Conservation (phyloP, 2,797 vertebrate genomes). For the Sebastes nivosus region DNA sequence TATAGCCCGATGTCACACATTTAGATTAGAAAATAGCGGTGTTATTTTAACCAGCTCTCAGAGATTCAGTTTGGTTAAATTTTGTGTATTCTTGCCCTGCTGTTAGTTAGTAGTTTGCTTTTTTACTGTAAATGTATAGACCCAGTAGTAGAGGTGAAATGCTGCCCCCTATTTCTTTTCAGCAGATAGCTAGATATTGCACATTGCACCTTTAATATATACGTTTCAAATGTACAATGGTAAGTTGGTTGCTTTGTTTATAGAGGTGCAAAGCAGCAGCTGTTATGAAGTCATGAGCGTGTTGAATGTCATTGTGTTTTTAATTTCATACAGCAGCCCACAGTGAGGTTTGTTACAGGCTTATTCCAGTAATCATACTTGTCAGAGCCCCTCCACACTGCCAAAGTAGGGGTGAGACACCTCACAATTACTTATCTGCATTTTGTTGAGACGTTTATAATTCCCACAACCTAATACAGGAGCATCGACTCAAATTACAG, state of each 20-base stretch:
- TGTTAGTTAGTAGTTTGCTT: too few species aligned
- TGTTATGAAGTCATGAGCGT: slow-evolving; percentile 13
- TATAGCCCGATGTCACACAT: too few species aligned
- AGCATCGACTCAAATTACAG: slow-evolving; percentile 93
- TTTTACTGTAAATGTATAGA: too few species aligned
- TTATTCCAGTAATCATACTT: slow-evolving; percentile 83
- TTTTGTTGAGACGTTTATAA: slow-evolving; percentile 88
- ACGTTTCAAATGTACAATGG: slow-evolving; percentile 44
- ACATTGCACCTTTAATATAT: slow-evolving; percentile 17
- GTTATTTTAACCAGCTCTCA: too few species aligned
- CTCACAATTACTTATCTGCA: slow-evolving; percentile 87
- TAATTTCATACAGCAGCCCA: slow-evolving; percentile 61
- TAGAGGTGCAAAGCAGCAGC: slow-evolving; percentile 5
- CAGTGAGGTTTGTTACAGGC: slow-evolving; percentile 55
- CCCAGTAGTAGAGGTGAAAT: too few species aligned
- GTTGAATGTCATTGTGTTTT: slow-evolving; percentile 48
- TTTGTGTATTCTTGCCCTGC: too few species aligned
- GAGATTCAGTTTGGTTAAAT: too few species aligned
- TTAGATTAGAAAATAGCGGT: too few species aligned
- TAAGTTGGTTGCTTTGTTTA: slow-evolving; percentile 30
- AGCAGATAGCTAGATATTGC: not conserved
- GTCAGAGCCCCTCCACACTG: slow-evolving; percentile 66
- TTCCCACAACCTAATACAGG: slow-evolving; percentile 86
- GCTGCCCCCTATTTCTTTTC: not conserved
- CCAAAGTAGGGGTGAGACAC: slow-evolving; percentile 82